A percentile compares a stretch with the other conserved stretches of the same genome.
phyloP scores from a whole-genome alignment of 2,113 vertebrate genomes.

The Tenrec ecaudatus region DNA sequence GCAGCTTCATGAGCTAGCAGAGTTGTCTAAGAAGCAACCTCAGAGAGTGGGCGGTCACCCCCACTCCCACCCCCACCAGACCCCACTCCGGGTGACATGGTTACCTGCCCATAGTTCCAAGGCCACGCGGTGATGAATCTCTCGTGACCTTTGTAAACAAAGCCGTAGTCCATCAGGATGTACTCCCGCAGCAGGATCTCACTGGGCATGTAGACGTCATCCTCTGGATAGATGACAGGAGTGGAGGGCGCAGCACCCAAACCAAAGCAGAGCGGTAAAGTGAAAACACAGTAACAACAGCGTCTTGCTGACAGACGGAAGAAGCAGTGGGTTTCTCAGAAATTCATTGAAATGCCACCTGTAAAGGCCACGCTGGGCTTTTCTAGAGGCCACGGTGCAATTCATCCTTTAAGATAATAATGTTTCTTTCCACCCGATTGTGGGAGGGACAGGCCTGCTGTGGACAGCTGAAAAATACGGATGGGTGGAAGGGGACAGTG shows the following conservation, averaged over 20 bases:
- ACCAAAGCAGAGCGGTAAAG: slow-evolving; percentile 18
- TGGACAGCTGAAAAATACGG: neutral
- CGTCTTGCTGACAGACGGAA: slow-evolving; percentile 4
- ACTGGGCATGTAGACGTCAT: slow-evolving; percentile 89
- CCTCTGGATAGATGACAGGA: slow-evolving; percentile 85
- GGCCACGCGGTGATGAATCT: slow-evolving; percentile 82
- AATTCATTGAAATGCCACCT: too few relatives aligned
- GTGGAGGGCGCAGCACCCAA: neutral
- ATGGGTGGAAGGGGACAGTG: neutral
- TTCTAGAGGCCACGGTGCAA: slow-evolving; percentile 20
- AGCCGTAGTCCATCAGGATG: slow-evolving; percentile 90
- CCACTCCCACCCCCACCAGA: neutral
- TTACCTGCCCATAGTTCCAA: slow-evolving; percentile 95
- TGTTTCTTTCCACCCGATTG: neutral
- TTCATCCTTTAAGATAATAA: neutral
- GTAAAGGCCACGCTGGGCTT: neutral
- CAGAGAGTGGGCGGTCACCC: too few relatives aligned
- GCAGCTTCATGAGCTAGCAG: neutral
- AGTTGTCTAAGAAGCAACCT: neutral
- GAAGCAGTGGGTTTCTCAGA: neutral
- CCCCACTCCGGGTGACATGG: neutral
- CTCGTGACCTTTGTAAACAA: slow-evolving; percentile 89
- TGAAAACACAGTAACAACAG: neutral
- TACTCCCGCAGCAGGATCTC: slow-evolving; percentile 90
- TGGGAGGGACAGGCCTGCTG: slow-evolving; percentile 8